These are phyloP conservation scores for Myripristis murdjan DNA, from an alignment of 2,797 vertebrate genomes.

Conservation along the genomic window DNA sequence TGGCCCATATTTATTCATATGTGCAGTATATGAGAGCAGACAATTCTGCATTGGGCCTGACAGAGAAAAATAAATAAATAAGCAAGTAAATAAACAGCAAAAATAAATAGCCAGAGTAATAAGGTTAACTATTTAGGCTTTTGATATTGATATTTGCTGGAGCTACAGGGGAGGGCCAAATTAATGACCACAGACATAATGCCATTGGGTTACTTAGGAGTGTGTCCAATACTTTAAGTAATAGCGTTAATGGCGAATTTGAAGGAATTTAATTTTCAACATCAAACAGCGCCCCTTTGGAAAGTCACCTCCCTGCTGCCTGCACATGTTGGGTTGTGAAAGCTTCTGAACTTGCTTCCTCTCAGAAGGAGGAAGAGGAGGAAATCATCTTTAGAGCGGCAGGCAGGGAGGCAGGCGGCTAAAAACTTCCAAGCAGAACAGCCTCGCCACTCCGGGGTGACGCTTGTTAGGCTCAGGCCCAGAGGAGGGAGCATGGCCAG, in stretches of 20 bases:
- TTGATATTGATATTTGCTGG: conserved; percentile 80
- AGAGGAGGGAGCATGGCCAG: conserved; percentile 81
- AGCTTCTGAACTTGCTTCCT: conserved; percentile 81
- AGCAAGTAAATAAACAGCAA: conserved; percentile 81
- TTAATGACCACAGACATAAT: conserved; percentile 88
- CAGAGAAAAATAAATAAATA: conserved; percentile 70
- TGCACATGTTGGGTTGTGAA: conserved; percentile 66
- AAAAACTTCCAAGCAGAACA: conserved; percentile 83
- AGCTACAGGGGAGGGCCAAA: conserved; percentile 76
- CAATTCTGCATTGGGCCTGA: conserved; percentile 68
- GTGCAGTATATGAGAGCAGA: conserved; percentile 67
- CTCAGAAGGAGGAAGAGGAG: conserved; percentile 78
- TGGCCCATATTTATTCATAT: conserved; percentile 83
- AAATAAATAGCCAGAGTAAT: conserved; percentile 82
- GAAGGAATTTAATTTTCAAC: conserved; percentile 88
- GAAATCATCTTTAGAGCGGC: conserved; percentile 80
- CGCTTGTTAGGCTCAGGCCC: conserved; percentile 83
- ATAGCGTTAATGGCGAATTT: conserved; percentile 88
- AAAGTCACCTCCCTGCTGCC: conserved; percentile 79
- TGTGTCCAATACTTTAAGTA: conserved; percentile 90
- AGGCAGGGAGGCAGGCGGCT: conserved; percentile 72
- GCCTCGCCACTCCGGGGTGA: conserved; percentile 75
- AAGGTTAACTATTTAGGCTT: conserved; percentile 82
- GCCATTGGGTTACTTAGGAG: conserved; percentile 84
- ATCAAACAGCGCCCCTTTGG: conserved; percentile 84